Base-by-base conservation (phyloP, 2,113 vertebrate genomes). In the Tupaia tana region DNA sequence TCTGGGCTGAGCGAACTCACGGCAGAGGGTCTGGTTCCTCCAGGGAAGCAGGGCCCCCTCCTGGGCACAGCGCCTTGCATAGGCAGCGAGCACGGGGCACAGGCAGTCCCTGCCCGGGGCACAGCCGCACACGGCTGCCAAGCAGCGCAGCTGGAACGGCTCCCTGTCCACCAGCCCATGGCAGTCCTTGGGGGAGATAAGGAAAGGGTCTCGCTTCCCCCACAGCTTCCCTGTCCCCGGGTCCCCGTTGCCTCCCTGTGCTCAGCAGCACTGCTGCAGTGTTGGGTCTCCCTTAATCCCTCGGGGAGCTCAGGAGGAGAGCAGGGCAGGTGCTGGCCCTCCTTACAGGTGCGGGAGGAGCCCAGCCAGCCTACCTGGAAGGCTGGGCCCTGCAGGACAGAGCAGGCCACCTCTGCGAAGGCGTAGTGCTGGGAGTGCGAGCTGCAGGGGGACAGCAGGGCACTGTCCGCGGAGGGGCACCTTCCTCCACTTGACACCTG, bases 11-110 rank as follows among this genome's bases (percentile, higher is more conserved):
- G 86, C 15, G 1, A 22, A 96, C 98, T 99, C 98, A 99, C 99
- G 74, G 71, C 99, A 99, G 97, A 99, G 97, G 52, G 98, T 99
- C 79, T 91, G 97, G 74, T 99, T 99, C 89, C 99, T 99, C 99
- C 99, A 99, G 79, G 67, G 14, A 64, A 99, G 61, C 0, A 0
- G 20, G 0, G 74, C 82, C 0, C 99, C 99, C 94, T 99, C 99
- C 96, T 98, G 98, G 85, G 99, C 99, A 2, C 99, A 99, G 2
- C 97, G 98, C 25, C 82, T 97, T 59, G 98, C 98, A 1, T 99
- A 99, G 89, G 99, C 99, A 0, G 98, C 98, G 31, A 99, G 98
- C 29, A 98, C 95, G 0, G 98, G 95, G 90, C 99, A 99, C 70
- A 98, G 98, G 75, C 99, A 99, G 11, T 96, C 87, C 69, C 67